Conservation (phyloP, 2,797 vertebrate species). For the Semaprochilodus insignis region DNA sequence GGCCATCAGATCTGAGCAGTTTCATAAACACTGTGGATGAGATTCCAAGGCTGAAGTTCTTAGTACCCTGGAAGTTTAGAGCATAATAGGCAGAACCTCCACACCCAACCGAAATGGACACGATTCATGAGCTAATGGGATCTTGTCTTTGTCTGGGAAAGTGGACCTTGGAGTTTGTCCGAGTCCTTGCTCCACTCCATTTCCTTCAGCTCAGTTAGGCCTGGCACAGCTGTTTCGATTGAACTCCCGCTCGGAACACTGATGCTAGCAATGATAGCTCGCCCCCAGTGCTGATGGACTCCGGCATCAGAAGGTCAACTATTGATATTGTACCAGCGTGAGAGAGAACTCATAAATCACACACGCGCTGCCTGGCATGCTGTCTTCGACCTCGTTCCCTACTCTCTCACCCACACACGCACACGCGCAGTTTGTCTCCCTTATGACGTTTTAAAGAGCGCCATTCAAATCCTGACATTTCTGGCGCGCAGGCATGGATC, state of each 20-base stretch:
- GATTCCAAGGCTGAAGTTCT: no score
- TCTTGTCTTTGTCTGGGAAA: not conserved
- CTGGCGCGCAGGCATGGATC: not conserved
- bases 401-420: not conserved
- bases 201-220: not conserved
- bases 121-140: not conserved
- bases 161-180: not conserved
- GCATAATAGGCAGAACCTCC: not conserved
- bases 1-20: not conserved
- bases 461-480: constrained; percentile 31
- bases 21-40: not conserved
- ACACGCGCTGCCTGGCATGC: not conserved
- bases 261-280: constrained; percentile 9
- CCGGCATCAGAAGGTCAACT: constrained; percentile 32
- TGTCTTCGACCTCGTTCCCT: not conserved
- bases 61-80: not conserved
- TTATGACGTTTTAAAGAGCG: not conserved
- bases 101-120: not conserved
- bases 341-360: constrained; percentile 26
- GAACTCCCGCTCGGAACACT: not conserved
- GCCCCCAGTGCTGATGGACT: constrained; percentile 16
- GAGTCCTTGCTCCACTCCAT: not conserved
- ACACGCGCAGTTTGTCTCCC: not conserved
- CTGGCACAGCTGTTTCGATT: not conserved
- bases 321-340: constrained; percentile 15